Evolutionary conservation across 2,113 vertebrate genomes (phyloP), one percentile per base, ranked within the genome.

Genomic region (Corvus moneduloides): DNA sequence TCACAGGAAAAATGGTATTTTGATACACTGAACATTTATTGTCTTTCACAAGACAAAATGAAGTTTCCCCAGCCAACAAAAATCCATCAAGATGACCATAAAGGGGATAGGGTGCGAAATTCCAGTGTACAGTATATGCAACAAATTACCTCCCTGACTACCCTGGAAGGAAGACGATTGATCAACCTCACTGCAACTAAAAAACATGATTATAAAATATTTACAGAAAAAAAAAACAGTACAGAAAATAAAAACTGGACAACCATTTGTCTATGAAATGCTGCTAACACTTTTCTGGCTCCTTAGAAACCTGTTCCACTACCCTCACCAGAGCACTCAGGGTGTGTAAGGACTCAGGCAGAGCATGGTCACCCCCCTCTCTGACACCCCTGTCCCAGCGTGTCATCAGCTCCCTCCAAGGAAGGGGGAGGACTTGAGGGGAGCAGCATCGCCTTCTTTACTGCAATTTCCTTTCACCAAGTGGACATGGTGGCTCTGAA

Each of bases 1-100:
- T 30, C 37, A 95, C 74, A 95, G 39, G 10, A 11, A 68, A 66
- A 71, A 3, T 1, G 0, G 20, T 68, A 90, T 87, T 90, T 87
- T 93, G 66, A 84, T 93, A 97, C 97, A 97, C 93, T 84, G 95
- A 97, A 96, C 78, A 66, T 97, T 97, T 97, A 97, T 96, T 97
- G 95, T 95, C 93, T 93, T 91, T 94, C 91, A 95, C 84, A 85
- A 96, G 89, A 97, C 92, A 96, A 95, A 96, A 88, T 72, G 51
- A 95, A 88, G 56, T 84, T 75, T 85, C 84, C 91, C 90, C 89
- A 44, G 48, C 37, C 4, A 15, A 91, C 69, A 43, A 92, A 91
- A 96, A 94, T 44, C 89, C 90, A 93, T 52, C 46, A 85, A 84
- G 76, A 80, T 93, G 92, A 94, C 72, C 10, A 1, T 75, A 66